Evolutionary conservation across 2,797 vertebrate genomes (phyloP).

Genomic region (Myotis findleyi): DNA sequence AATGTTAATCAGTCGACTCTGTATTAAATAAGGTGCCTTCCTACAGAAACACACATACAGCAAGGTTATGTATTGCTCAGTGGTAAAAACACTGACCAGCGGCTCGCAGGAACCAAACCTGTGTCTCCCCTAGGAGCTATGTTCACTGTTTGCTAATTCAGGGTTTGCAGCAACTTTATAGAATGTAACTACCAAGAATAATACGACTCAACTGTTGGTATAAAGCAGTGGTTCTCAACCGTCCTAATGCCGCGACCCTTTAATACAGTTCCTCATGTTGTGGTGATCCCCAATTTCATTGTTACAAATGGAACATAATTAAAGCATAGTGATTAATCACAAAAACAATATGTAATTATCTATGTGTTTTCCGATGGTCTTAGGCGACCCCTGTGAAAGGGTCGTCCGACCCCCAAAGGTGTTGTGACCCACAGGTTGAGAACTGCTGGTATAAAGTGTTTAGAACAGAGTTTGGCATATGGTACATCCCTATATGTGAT

Average conservation of each 20-base stretch:
- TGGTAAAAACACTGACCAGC: not conserved
- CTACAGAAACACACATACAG: not conserved
- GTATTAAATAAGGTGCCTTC: not conserved
- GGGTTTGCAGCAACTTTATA: not conserved
- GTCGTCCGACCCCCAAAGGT: no score
- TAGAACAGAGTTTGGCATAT: not conserved
- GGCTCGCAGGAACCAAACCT: not conserved
- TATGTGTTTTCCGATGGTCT: no score
- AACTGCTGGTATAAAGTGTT: not conserved
- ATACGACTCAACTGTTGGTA: not conserved
- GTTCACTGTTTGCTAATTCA: not conserved
- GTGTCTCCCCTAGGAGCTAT: not conserved
- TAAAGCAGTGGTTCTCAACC: not conserved
- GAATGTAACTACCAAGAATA: rapidly evolving
- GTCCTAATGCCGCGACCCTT: no score
- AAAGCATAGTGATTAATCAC: no score
- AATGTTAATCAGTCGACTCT: not conserved
- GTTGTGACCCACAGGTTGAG: no score
- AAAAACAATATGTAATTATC: no score
- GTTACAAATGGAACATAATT: no score
- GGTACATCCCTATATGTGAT: not conserved
- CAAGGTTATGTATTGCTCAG: not conserved
- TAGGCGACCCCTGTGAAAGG: no score
- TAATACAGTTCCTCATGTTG: no score
- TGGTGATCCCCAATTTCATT: no score